Percentiles rank a stretch among this genome's conserved stretches.
Evolutionary conservation across 2,888 invertebrate genomes (phyloP).

Genomic region (Neoascia interrupta): DNA sequence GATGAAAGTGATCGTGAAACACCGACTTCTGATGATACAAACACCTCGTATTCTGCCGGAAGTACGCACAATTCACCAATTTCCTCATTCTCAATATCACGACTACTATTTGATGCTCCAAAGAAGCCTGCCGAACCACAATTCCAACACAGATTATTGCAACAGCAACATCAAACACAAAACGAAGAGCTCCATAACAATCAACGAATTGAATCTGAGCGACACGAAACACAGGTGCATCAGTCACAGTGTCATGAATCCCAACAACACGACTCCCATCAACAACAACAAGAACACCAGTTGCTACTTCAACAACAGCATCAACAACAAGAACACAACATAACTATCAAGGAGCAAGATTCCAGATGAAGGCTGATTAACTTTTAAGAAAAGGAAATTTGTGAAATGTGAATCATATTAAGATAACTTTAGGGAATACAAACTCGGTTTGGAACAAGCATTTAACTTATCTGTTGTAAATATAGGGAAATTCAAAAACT

Average conservation of each 20-base stretch:
- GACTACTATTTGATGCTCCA: slow-evolving; percentile 78
- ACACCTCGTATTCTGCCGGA: slow-evolving; percentile 80
- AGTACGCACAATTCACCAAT: slow-evolving; percentile 80
- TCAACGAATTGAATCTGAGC: slow-evolving; percentile 16
- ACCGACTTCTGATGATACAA: slow-evolving; percentile 82
- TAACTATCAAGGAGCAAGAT: slow-evolving; percentile 64
- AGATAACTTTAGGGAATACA: slow-evolving; percentile 60
- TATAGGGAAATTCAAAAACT: too few relatives aligned
- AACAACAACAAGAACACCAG: slow-evolving; percentile 27
- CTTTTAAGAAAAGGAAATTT: too few relatives aligned
- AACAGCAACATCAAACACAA: slow-evolving; percentile 26
- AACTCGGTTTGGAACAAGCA: slow-evolving; percentile 46
- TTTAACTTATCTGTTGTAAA: slow-evolving; percentile 42
- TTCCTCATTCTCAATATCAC: slow-evolving; percentile 78
- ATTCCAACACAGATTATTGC: neutral
- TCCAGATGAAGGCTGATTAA: slow-evolving; percentile 64
- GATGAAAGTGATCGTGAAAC: slow-evolving; percentile 87
- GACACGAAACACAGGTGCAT: slow-evolving; percentile 7
- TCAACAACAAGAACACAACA: slow-evolving; percentile 49
- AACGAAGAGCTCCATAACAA: slow-evolving; percentile 18
- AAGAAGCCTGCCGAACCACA: slow-evolving; percentile 57
- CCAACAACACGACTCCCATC: slow-evolving; percentile 8
- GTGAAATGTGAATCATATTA: too few relatives aligned
- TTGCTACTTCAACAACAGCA: slow-evolving; percentile 28
- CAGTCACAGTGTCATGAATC: slow-evolving; percentile 10